Base-by-base conservation (phyloP, 2,113 vertebrate species). In the Phasianus colchicus region DNA sequence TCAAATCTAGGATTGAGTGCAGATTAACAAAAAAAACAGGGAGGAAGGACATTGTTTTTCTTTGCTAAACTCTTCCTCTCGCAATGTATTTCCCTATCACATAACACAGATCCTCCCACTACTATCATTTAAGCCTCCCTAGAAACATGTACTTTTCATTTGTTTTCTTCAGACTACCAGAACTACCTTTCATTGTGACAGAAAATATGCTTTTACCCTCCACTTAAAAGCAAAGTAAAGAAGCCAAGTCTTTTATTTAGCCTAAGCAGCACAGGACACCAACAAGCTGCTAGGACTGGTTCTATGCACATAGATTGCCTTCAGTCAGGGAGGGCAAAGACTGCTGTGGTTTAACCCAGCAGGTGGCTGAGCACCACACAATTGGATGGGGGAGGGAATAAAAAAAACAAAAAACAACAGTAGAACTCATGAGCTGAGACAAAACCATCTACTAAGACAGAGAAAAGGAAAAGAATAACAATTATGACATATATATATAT, bases 111-210 rank as follows among this genome's bases (percentile, higher is more conserved):
- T 16, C 2, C 3, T 27, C 17, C 17, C 17, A 17, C 8, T 29
- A 11, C 4, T 6, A 34, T 0, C 42, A 20, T 5, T 29, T 30
- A 22, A 34, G 7, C 6, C 20, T 12, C 1, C 8, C 61, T 2
- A 45, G n/a, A 32, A 43, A 43, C 0, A 0, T 0, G 0, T 0
- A 1, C 8, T 4, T 6, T 0, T 1, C 27, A 19, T 5, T 3
- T 7, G 13, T 2, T 4, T 74, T 52, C 7, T 24, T 5, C 0
- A 57, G 3, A 20, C 5, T 13, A 20, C 10, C n/a, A 36, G 30
- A 34, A 52, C 10, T 66, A 4, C 6, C 5, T 22, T 67, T 10
- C 43, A 1, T 2, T 17, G 2, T 0, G 2, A 13, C 7, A 77
- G 8, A 9, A 50, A 74, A 50, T 5, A n/a, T 17, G 14, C 12